A percentile compares a stretch with the other conserved stretches of the same genome.
These are phyloP conservation scores for Aphaenogaster floridana DNA, from an alignment of 1,140 invertebrate species.

Conservation along the genomic window DNA sequence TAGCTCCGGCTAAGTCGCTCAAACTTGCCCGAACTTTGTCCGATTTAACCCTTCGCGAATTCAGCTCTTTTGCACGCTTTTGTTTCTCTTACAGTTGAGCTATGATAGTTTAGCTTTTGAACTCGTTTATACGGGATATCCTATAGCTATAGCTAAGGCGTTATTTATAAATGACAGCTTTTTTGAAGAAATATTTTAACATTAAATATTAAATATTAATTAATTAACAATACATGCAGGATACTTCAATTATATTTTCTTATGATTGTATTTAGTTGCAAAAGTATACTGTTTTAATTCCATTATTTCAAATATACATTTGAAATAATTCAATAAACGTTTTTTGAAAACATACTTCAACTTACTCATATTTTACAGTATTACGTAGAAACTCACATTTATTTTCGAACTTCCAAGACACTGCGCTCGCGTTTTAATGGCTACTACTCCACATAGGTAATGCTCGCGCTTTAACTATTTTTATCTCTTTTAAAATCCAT, in stretches of 20 bases:
- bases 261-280: neutral
- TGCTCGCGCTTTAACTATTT: constrained; percentile 15
- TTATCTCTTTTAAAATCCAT: constrained; percentile 45
- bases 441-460: neutral
- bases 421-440: neutral
- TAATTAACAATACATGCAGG: neutral
- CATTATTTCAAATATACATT: neutral
- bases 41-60: constrained; percentile 54
- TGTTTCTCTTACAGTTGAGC: constrained; percentile 38
- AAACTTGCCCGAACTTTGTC: constrained; percentile 78
- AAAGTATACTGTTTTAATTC: neutral
- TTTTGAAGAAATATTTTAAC: neutral
- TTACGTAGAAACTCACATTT: constrained; percentile 42
- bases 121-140: neutral
- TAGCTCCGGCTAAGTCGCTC: constrained; percentile 64
- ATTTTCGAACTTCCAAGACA: constrained; percentile 37
- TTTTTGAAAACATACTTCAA: neutral
- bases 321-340: neutral
- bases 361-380: neutral
- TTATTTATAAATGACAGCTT: constrained; percentile 18
- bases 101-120: constrained; percentile 50
- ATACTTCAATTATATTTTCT: neutral
- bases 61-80: constrained; percentile 33
- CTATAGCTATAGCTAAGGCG: neutral
- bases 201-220: neutral